Evolutionary conservation across 1,140 invertebrate species (phyloP), one percentile per base, ranked within the genome.

Genomic region (Hypothenemus hampei): DNA sequence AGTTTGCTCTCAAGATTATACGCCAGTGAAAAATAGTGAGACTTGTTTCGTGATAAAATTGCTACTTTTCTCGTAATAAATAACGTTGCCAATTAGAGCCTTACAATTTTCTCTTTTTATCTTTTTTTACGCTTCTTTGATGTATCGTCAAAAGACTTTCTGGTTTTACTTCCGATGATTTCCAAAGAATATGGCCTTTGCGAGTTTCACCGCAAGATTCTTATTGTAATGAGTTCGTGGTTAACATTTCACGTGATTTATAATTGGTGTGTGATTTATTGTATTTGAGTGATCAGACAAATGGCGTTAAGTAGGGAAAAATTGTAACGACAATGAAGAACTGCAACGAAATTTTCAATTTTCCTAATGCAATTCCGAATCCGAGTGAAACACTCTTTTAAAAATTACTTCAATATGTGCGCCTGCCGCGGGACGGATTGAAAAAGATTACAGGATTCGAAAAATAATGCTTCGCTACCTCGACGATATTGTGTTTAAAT

Each of bases 371-470:
- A 52, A 33, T 52, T 33, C 11, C 39, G 21, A 52, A 52, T 44
- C 19, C 31, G 18, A 22, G 35, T 11, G 29, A 52, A 43, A 45
- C 24, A 20, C 35, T 41, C 35, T 43, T 36, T 52, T 52, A 44
- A 35, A 52, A 52, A 52, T 52, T 52, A 52, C 50, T 37, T 23
- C 41, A 33, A 44, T 52, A 45, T 40, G 39, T 35, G 18, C 15
- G 50, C 39, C 35, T 37, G 29, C 39, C 50, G 40, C 46, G 39
- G 33, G 50, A 52, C 23, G 41, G 39, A 52, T 52, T 33, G 22
- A 31, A 45, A 37, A 21, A 33, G 39, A 52, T 52, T 52, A 52
- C 50, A 36, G 8, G 13, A 16, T 43, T 36, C 23, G 46, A n/a
- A 36, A n/a, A 23, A 48, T 45, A 45, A 47, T 47, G 20, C 29